A percentile compares a stretch with the other conserved stretches of the same genome.
phyloP scores from a whole-genome alignment of 2,888 invertebrate species.

The Melanophora roralis region DNA sequence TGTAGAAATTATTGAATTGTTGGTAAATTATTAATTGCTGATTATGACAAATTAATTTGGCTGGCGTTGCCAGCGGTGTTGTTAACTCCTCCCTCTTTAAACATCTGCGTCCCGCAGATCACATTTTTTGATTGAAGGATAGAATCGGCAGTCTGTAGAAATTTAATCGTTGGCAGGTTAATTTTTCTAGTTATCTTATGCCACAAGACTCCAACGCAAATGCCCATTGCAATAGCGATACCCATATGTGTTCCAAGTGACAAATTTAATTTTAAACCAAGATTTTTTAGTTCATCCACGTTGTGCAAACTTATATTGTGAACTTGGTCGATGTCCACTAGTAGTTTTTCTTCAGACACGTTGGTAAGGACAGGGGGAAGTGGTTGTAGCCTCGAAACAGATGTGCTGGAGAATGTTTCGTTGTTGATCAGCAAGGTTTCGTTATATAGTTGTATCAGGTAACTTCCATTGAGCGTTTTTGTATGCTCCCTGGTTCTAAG shows the following conservation, averaged over 20 bases:
- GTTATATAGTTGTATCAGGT: not conserved
- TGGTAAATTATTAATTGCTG: no score
- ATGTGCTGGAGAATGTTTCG: not conserved
- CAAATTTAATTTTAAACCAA: not conserved
- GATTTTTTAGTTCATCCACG: not conserved
- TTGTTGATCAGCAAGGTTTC: not conserved
- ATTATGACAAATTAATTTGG: no score
- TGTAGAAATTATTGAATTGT: no score
- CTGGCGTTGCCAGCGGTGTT: no score
- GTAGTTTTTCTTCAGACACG: not conserved
- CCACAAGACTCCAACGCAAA: no score
- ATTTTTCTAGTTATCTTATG: no score
- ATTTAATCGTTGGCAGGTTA: no score
- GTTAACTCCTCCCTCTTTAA: no score
- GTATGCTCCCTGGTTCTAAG: not conserved
- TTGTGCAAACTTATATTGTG: not conserved
- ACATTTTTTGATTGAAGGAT: no score
- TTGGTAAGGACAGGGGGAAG: not conserved
- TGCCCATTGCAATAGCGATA: no score
- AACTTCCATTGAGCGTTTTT: not conserved
- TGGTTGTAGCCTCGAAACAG: not conserved
- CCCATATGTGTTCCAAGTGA: not conserved
- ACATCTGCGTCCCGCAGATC: no score
- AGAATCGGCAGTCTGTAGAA: no score
- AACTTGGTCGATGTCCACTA: not conserved